phyloP scores from a whole-genome alignment of 2,888 invertebrate species.

The Serrognathus titanus region DNA sequence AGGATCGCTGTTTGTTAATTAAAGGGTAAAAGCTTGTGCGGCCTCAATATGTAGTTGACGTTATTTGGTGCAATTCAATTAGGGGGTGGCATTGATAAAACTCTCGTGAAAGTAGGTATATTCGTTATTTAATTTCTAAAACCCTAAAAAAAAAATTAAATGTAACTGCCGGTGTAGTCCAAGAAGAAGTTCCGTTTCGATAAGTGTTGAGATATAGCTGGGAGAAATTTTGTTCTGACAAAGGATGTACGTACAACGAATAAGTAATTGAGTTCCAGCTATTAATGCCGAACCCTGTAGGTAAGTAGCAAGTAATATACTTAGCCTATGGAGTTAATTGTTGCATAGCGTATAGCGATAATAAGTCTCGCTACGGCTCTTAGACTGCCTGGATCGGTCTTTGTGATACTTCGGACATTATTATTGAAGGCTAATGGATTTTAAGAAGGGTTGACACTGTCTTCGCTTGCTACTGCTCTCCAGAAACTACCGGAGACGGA shows the following conservation, averaged over 20 bases:
- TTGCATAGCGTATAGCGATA: constrained; percentile 47
- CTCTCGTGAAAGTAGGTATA: no score
- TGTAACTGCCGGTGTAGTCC: no score
- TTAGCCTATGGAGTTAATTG: constrained; percentile 49
- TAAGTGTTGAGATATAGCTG: constrained; percentile 7
- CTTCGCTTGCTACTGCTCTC: constrained; percentile 12
- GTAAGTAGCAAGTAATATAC: constrained; percentile 51
- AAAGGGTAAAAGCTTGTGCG: not conserved
- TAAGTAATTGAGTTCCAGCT: constrained; percentile 47
- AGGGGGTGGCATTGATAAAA: no score
- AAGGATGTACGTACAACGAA: constrained; percentile 25
- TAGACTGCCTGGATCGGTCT: constrained; percentile 48
- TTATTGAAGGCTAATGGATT: constrained; percentile 52
- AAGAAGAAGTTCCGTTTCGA: not conserved
- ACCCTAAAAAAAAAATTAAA: no score
- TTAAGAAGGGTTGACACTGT: constrained; percentile 48
- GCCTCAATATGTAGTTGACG: not conserved
- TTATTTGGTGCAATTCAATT: no score
- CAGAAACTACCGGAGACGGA: no score
- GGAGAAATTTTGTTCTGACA: constrained; percentile 7
- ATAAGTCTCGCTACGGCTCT: constrained; percentile 49
- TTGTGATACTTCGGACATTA: constrained; percentile 52
- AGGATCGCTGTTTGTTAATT: not conserved
- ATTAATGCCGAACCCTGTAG: constrained; percentile 44
- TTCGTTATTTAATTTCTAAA: no score